Conservation (phyloP, 2,888 invertebrate species). For the Monoplex corrugatus region DNA sequence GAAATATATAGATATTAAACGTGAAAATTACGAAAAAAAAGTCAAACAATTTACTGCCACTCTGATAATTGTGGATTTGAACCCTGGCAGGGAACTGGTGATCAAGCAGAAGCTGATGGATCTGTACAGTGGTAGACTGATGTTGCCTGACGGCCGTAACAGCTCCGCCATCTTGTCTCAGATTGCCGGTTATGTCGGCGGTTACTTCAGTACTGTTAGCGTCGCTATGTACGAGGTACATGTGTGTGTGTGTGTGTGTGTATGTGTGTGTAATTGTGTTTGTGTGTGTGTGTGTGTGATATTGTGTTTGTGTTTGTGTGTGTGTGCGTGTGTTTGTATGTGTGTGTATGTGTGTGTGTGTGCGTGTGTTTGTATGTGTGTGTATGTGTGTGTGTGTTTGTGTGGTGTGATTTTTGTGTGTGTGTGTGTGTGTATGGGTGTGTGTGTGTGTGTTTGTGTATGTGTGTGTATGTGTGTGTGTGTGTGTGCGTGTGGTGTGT, state of each 20-base stretch:
- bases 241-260: background rate
- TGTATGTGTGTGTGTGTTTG: background rate
- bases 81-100: conserved; percentile 10
- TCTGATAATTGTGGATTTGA: too few species aligned
- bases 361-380: background rate
- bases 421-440: too few species aligned
- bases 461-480: too few species aligned
- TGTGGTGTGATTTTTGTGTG: too few species aligned
- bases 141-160: conserved; percentile 25
- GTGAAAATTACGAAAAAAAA: too few species aligned
- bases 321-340: background rate
- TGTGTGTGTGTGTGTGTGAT: background rate
- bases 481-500: too few species aligned
- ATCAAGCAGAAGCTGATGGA: conserved; percentile 29
- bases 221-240: conserved; percentile 29
- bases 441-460: too few species aligned
- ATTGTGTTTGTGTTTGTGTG: background rate
- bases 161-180: conserved; percentile 29
- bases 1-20: too few species aligned
- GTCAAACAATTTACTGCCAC: too few species aligned
- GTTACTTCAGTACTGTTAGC: conserved; percentile 2
- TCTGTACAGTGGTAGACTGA: background rate
- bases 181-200: background rate
- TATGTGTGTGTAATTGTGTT: background rate
- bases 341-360: background rate